Evolutionary conservation across 2,888 invertebrate species (phyloP).

Genomic region (Tribolium freemani): DNA sequence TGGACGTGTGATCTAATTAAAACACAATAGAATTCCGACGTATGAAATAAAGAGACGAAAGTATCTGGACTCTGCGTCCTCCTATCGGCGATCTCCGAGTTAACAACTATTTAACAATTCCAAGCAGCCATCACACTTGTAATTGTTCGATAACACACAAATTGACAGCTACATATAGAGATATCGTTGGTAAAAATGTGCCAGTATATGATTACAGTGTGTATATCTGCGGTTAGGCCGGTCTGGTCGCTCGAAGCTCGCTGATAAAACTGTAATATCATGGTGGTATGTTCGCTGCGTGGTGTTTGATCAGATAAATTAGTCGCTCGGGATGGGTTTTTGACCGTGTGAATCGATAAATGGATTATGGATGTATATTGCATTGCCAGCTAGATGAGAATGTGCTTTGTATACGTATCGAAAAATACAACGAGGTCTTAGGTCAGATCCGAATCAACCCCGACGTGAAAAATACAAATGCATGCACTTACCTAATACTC

Average conservation of each 20-base stretch:
- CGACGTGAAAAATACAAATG: constrained; percentile 30
- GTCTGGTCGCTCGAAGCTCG: constrained; percentile 47
- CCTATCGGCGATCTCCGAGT: constrained; percentile 37
- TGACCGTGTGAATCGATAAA: constrained; percentile 68
- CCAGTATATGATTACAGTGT: constrained; percentile 60
- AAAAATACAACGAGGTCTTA: constrained; percentile 51
- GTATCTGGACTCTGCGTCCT: not conserved
- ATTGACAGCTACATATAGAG: constrained; percentile 66
- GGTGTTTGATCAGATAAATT: constrained; percentile 66
- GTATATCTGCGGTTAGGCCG: constrained; percentile 47
- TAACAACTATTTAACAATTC: constrained; percentile 67
- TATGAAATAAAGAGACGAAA: constrained; percentile 22
- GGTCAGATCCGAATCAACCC: constrained; percentile 48
- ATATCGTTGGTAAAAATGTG: constrained; percentile 61
- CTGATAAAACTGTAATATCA: constrained; percentile 60
- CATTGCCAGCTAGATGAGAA: constrained; percentile 51
- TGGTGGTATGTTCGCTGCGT: constrained; percentile 59
- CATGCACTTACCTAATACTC: constrained; percentile 36
- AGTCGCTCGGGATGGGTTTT: constrained; percentile 65
- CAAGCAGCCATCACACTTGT: constrained; percentile 66
- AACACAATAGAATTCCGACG: constrained; percentile 30
- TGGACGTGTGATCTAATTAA: constrained; percentile 30
- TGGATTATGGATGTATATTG: constrained; percentile 63
- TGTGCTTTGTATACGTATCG: constrained; percentile 51
- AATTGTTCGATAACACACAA: constrained; percentile 67